Base-by-base conservation (phyloP, 1,140 invertebrate genomes). In the Leptestheria dahalacensis region DNA sequence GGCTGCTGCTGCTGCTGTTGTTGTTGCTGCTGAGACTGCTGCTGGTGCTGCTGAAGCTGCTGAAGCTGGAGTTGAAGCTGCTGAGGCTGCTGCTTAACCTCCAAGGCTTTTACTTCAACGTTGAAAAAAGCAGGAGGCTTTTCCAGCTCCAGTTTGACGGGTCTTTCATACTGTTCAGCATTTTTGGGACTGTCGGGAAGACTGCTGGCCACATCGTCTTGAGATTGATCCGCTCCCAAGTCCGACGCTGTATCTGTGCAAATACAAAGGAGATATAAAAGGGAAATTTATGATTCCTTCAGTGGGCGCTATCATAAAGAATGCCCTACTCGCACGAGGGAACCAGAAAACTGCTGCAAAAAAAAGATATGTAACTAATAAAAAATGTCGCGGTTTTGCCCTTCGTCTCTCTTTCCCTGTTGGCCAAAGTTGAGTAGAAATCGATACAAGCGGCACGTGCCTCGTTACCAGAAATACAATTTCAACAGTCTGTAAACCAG, bases 1-100 rank as follows among this genome's bases (percentile, higher is more conserved):
- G 29, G 28, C 3, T 61, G 33, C 23, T 53, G 52, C 11, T 49
- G 26, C 21, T 29, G 28, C 2, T 46, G 54, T 58, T 61, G 53
- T 46, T 61, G 29, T 29, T 15, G 54, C 26, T 24, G 10, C 2
- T 53, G 59, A n/a, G 41, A 29, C 50, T 61, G 51, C 29, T 25
- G 69, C 59, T 73, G 69, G 57, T 70, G 60, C 52, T 68, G 62
- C 3, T 49, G 48, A 11, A 26, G 23, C 33, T 41, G 33, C 33
- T 41, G 33, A 9, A 41, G 33, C 15, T 73, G 69, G 57, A 70
- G 60, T 53, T 68, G 62, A 2, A 33, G 48, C 11, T 21, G 23
- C 33, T 41, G 33, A 6, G 6, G 33, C 15, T 9, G 33, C 15
- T 41, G 6, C 15, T 41, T 41, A 15, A 15, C 33, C 15, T 41